A percentile compares a stretch with the other conserved stretches of the same genome.
Evolutionary conservation across 2,797 vertebrate species (phyloP).

Genomic region (Eulemur coronatus): DNA sequence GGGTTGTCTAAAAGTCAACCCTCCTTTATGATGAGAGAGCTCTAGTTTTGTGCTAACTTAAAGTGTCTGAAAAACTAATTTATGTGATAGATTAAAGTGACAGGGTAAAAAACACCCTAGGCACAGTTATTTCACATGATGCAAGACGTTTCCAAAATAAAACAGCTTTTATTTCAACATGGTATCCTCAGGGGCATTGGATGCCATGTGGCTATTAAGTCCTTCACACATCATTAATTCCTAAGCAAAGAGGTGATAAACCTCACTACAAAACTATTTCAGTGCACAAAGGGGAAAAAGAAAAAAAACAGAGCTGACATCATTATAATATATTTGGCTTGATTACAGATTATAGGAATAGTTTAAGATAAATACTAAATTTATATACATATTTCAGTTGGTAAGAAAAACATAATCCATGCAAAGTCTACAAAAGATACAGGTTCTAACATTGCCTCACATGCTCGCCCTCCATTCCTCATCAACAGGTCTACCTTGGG

Average conservation of each 20-base stretch:
- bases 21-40: neutral
- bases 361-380: neutral
- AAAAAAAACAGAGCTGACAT: neutral
- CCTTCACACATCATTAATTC: slow-evolving; percentile 66
- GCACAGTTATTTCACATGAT: slow-evolving; percentile 53
- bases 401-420: neutral
- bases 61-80: slow-evolving; percentile 63
- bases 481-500: neutral
- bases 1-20: slow-evolving; percentile 40
- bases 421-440: neutral
- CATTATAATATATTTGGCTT: neutral
- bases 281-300: neutral
- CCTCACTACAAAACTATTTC: slow-evolving; percentile 20
- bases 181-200: slow-evolving; percentile 25
- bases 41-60: slow-evolving; percentile 56
- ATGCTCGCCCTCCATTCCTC: fast-evolving
- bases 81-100: slow-evolving; percentile 66
- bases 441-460: neutral
- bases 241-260: slow-evolving; percentile 51
- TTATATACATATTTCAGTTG: neutral
- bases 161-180: slow-evolving; percentile 58
- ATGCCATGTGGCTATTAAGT: slow-evolving; percentile 45
- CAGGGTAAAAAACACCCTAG: slow-evolving; percentile 38
- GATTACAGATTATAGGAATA: neutral
- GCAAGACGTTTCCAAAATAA: slow-evolving; percentile 66